Conservation (phyloP, 2,888 invertebrate species). For the Caenorhabditis sp. region DNA sequence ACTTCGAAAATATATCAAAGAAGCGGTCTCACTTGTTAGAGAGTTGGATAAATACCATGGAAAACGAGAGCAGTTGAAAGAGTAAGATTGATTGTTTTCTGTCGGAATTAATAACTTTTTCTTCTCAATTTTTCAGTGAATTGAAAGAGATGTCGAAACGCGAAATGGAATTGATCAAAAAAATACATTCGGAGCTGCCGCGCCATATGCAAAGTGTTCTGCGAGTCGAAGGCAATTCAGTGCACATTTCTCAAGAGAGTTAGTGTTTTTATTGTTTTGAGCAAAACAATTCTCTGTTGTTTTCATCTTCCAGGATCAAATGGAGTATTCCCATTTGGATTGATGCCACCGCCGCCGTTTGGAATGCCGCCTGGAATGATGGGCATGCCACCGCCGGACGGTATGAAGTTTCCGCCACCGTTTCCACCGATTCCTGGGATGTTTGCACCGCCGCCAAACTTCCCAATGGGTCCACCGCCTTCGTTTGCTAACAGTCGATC, state of each 20-base stretch:
- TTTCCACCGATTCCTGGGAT: not conserved
- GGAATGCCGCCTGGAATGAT: slow-evolving; percentile 22
- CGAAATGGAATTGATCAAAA: slow-evolving; percentile 34
- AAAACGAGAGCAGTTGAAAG: slow-evolving; percentile 21
- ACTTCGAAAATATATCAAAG: slow-evolving; percentile 16
- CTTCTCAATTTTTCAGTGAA: slow-evolving; percentile 17
- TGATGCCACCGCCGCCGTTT: slow-evolving; percentile 11
- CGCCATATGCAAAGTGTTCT: slow-evolving; percentile 43
- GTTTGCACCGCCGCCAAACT: not conserved
- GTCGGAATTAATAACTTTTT: not conserved
- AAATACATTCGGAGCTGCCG: slow-evolving; percentile 39
- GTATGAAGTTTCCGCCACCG: not conserved
- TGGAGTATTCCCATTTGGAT: not conserved
- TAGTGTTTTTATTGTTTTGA: slow-evolving; percentile 9
- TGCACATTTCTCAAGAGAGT: slow-evolving; percentile 31
- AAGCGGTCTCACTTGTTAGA: slow-evolving; percentile 12
- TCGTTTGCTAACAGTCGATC: not conserved
- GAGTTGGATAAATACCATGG: slow-evolving; percentile 17
- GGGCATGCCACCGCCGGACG: slow-evolving; percentile 10
- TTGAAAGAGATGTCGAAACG: slow-evolving; percentile 22
- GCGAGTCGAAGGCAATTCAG: slow-evolving; percentile 21
- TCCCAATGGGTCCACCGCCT: not conserved
- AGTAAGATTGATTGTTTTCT: not conserved
- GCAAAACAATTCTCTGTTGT: no score
- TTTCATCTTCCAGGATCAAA: not conserved